Evolutionary conservation across 2,888 invertebrate genomes (phyloP), one percentile per base, ranked within the genome.

Genomic region (Sphecodes monilicornis): DNA sequence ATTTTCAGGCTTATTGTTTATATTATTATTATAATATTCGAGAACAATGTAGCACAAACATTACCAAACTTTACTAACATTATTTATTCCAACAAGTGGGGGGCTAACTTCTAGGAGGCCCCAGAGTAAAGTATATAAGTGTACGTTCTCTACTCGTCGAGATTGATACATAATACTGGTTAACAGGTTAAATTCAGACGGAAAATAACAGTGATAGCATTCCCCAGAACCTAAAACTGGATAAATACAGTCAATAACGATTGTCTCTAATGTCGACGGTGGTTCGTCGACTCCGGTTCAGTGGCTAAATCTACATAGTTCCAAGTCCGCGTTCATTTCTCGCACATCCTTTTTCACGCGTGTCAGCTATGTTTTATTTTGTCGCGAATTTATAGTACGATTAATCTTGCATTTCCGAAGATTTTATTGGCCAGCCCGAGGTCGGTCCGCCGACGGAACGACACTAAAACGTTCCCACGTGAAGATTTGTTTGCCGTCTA

Each of bases 381-480:
- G 13, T 16, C 57, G 29, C 11, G 26, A 22, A 82, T 79, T 74
- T 70, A 71, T 71, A 10, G 50, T 26, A 5, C 26, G 26, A 77
- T 73, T 54, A 54, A 69, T 78, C 66, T n/a, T 5, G 13, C 32
- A 6, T 57, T 46, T 72, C 68, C 60, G 32, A 70, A 80, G 68
- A 76, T 57, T 80, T 76, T 80, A 80, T 68, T 80, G 57, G 32
- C 22, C 32, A 18, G 26, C 5, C 29, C 50, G 13, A 3, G 8
- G 36, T 22, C 22, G 26, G 57, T n/a, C 3, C n/a, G 70, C 64
- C 1, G 29, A 32, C 41, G 26, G 32, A 41, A 16, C 74, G 60
- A 50, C 41, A 3, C 41, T 3, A 43, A 32, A 80, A 66, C 54
- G 75, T 32, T 39, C 70, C 69, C 54, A 22, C 32, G 11, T 26